These are phyloP conservation scores for Cyphomyrus discorhynchus DNA, from an alignment of 2,113 vertebrate species.

Conservation along the genomic window DNA sequence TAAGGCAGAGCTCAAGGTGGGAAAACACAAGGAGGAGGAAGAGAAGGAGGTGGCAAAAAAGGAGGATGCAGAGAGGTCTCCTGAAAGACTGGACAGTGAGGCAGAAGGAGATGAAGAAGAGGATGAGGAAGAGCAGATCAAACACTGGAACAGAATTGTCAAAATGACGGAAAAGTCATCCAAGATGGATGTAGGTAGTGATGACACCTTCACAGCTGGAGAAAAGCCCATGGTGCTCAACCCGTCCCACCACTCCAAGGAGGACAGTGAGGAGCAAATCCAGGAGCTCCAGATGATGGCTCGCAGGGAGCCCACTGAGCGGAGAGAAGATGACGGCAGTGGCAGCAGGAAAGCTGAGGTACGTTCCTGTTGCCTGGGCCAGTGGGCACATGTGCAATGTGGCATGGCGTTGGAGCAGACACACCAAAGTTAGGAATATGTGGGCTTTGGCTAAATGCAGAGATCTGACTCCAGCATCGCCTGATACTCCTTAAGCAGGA, in stretches of 20 bases:
- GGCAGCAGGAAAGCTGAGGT: conserved; percentile 82
- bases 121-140: conserved; percentile 11
- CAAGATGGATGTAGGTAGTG: conserved; percentile 17
- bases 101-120: conserved; percentile 1
- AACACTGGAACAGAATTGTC: not conserved
- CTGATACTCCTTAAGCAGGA: not conserved
- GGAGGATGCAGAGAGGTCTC: not conserved
- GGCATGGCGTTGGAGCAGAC: not conserved
- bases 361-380: conserved; percentile 21
- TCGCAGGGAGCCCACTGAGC: conserved; percentile 28
- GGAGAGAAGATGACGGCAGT: conserved; percentile 80
- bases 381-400: not conserved
- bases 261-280: conserved; percentile 56
- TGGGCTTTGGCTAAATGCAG: not conserved
- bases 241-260: conserved; percentile 41
- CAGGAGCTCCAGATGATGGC: conserved; percentile 64
- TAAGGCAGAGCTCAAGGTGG: conserved; percentile 30
- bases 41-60: conserved; percentile 24
- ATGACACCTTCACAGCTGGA: not conserved
- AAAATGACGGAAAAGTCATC: conserved; percentile 23
- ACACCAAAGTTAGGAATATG: not conserved
- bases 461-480: not conserved
- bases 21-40: conserved; percentile 31
- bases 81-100: not conserved
- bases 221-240: conserved; percentile 16